These are phyloP conservation scores for Pelodytes ibericus DNA, from an alignment of 2,797 vertebrate species.

Conservation along the genomic window DNA sequence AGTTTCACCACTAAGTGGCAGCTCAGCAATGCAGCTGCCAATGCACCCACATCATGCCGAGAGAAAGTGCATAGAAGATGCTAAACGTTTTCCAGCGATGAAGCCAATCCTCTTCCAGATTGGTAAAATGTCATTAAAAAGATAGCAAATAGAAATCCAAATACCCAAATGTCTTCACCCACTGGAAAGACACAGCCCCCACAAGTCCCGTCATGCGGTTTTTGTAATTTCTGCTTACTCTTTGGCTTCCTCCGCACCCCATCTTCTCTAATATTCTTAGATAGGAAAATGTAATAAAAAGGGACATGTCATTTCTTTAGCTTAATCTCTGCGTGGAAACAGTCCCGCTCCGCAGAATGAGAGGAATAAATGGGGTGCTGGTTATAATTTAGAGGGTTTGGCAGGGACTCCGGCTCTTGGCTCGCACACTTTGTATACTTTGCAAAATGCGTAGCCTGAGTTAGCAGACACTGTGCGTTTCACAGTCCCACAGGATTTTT, in stretches of 20 bases:
- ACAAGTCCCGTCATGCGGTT: too few species aligned
- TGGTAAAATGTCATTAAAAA: too few species aligned
- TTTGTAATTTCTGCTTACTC: too few species aligned
- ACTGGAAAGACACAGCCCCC: too few species aligned
- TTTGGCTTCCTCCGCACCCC: background rate
- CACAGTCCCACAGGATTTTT: conserved; percentile 10
- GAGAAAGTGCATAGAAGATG: too few species aligned
- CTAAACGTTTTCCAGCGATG: too few species aligned
- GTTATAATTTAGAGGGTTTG: conserved; percentile 14
- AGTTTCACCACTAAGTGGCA: too few species aligned
- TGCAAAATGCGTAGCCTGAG: conserved; percentile 7
- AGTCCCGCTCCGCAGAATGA: background rate
- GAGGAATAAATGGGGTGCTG: conserved; percentile 21
- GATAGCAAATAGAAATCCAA: too few species aligned
- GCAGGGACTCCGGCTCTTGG: background rate
- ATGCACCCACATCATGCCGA: too few species aligned
- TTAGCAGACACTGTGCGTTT: conserved; percentile 13
- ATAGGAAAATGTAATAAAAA: conserved; percentile 21
- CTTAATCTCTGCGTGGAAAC: conserved; percentile 23
- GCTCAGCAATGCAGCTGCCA: too few species aligned
- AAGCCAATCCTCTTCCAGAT: too few species aligned
- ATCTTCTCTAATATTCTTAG: background rate
- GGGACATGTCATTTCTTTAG: conserved; percentile 26
- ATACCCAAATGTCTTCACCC: too few species aligned
- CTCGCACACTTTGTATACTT: background rate